Conservation (phyloP, 2,113 vertebrate genomes). For the Panthera tigris region DNA sequence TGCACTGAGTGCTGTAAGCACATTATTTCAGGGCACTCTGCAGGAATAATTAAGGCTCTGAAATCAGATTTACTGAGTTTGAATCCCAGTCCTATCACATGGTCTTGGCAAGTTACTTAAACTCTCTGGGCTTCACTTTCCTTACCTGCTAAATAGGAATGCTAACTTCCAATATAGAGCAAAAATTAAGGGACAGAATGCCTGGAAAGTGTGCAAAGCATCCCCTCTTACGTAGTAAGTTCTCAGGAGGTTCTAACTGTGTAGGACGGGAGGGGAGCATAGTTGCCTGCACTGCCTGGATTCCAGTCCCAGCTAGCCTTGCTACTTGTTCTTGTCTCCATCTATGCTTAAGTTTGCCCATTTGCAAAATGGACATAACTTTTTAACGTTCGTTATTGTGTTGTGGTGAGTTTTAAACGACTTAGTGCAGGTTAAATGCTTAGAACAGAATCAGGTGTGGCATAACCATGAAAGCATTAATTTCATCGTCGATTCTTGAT, state of each 20-base stretch:
- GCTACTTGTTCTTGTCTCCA: neutral
- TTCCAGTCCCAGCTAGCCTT: neutral
- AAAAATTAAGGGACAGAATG: neutral
- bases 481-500: neutral
- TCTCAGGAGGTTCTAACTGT: neutral
- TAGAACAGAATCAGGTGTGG: neutral
- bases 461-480: neutral
- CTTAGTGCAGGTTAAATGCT: conserved; percentile 14
- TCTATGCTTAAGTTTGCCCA: neutral
- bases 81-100: neutral
- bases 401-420: neutral
- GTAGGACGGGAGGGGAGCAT: neutral
- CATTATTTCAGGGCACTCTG: neutral
- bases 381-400: neutral
- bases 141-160: neutral
- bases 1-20: neutral
- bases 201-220: neutral
- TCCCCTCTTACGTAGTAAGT: neutral
- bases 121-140: neutral
- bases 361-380: neutral
- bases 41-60: neutral
- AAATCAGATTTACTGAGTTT: conserved; percentile 5
- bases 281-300: neutral
- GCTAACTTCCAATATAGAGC: neutral
- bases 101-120: conserved; percentile 17